phyloP scores from a whole-genome alignment of 2,113 vertebrate genomes.

The Herpetotheres cachinnans region DNA sequence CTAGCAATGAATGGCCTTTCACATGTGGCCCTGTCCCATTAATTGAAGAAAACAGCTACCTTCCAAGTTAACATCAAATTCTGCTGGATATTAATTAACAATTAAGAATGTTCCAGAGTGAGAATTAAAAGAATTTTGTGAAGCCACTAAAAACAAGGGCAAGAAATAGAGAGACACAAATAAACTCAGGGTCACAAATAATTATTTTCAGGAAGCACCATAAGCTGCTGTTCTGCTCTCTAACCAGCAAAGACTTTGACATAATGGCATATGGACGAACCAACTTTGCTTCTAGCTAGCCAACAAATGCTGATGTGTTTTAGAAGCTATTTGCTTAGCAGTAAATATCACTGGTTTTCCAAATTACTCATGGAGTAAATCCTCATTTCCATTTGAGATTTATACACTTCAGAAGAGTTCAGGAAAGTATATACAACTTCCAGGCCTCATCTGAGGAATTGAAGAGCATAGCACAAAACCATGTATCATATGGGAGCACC shows the following conservation, averaged over 20 bases:
- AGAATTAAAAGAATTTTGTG: background rate
- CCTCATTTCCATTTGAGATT: background rate
- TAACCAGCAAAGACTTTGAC: background rate
- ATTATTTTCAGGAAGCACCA: background rate
- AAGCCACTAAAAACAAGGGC: background rate
- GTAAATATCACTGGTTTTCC: background rate
- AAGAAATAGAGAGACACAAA: background rate
- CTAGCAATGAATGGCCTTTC: background rate
- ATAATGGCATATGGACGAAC: background rate
- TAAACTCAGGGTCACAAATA: background rate
- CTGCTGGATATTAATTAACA: background rate
- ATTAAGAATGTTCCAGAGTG: background rate
- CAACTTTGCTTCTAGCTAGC: background rate
- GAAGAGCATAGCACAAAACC: background rate
- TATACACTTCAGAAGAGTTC: background rate
- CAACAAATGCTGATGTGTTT: background rate
- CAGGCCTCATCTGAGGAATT: background rate
- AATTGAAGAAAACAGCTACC: background rate
- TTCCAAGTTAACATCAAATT: background rate
- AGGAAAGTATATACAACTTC: background rate
- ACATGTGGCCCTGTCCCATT: background rate
- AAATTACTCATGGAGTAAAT: background rate
- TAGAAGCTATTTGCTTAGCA: background rate
- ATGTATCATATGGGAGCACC: background rate
- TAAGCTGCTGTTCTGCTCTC: background rate